phyloP scores from a whole-genome alignment of 2,888 invertebrate genomes.

The Plemyria rubiginata region DNA sequence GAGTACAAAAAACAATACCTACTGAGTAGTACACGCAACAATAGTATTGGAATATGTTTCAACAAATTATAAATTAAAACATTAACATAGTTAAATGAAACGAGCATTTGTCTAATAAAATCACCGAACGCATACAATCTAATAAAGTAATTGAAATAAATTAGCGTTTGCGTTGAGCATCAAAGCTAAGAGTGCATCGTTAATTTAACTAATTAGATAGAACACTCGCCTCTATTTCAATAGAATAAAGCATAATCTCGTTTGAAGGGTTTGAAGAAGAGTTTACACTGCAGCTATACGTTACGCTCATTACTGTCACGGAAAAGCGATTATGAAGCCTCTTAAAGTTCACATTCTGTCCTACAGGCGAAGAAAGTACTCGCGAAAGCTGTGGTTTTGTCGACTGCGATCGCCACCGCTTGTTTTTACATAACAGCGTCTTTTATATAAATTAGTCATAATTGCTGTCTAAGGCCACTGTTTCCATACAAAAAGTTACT shows the following conservation, averaged over 20 bases:
- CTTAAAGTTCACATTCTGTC: conserved; percentile 11
- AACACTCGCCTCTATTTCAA: conserved; percentile 8
- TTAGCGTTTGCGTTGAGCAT: conserved; percentile 18
- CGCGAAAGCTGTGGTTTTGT: neutral
- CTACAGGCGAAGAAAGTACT: neutral
- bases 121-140: conserved; percentile 22
- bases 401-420: too few species aligned
- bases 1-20: too few species aligned
- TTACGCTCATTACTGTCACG: conserved; percentile 10
- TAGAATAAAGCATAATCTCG: conserved; percentile 3
- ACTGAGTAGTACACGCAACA: neutral
- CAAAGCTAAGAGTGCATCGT: conserved; percentile 24
- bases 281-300: neutral
- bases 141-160: conserved; percentile 33
- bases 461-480: too few species aligned
- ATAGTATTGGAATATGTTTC: neutral
- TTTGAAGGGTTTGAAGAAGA: neutral
- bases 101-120: conserved; percentile 31
- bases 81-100: conserved; percentile 10
- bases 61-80: conserved; percentile 22
- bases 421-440: too few species aligned
- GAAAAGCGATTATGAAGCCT: conserved; percentile 3
- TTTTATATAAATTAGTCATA: too few species aligned
- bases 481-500: too few species aligned
- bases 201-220: conserved; percentile 5